phyloP scores from a whole-genome alignment of 2,113 vertebrate species.

The Rhabdomys dilectus region DNA sequence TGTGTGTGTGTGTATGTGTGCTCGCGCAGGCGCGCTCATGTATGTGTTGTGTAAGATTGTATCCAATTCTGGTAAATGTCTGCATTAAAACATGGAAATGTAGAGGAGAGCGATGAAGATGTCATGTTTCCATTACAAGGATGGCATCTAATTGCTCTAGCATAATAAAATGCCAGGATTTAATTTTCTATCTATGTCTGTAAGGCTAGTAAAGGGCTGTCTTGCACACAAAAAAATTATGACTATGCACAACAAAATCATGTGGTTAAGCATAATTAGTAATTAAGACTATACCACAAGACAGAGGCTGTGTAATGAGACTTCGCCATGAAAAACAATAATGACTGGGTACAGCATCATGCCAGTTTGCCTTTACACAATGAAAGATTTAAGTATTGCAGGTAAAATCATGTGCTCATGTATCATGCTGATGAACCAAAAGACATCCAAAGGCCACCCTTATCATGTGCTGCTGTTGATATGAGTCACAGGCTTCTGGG shows the following conservation, averaged over 20 bases:
- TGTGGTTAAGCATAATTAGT: constrained; percentile 75
- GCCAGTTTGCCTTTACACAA: constrained; percentile 60
- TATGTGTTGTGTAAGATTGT: not conserved
- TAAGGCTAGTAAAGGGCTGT: constrained; percentile 67
- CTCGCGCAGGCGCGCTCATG: no score
- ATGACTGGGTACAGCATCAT: constrained; percentile 46
- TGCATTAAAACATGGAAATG: constrained; percentile 79
- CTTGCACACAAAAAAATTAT: constrained; percentile 52
- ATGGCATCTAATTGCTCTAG: constrained; percentile 70
- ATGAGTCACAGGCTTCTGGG: not conserved
- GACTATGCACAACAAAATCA: constrained; percentile 49
- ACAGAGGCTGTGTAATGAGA: constrained; percentile 43
- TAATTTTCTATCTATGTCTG: constrained; percentile 72
- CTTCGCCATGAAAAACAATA: constrained; percentile 67
- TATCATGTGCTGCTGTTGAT: not conserved
- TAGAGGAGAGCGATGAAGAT: constrained; percentile 68
- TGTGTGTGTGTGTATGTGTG: not conserved
- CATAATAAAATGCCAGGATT: constrained; percentile 78
- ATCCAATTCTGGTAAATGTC: constrained; percentile 71
- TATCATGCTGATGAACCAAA: not conserved
- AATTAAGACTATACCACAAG: constrained; percentile 62
- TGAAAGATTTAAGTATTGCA: constrained; percentile 40
- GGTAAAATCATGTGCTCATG: constrained; percentile 16
- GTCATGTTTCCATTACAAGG: constrained; percentile 76
- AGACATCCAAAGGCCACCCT: not conserved